phyloP scores from a whole-genome alignment of 1,140 invertebrate genomes.

The Brevipalpus yothersi region DNA sequence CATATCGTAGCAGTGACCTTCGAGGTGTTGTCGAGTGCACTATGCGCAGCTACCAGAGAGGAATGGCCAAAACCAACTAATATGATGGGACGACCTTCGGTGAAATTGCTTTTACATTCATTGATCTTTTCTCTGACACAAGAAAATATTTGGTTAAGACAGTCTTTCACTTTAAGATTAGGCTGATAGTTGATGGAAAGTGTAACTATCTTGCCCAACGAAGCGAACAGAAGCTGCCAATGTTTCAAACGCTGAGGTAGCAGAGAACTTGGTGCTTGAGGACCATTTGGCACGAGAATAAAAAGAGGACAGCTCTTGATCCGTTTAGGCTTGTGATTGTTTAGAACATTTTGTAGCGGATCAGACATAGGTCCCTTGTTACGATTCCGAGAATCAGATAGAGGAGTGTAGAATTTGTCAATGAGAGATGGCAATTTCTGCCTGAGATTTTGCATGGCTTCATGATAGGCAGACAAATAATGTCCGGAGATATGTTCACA shows the following conservation, averaged over 20 bases:
- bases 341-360: constrained; percentile 8
- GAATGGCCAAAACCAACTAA: constrained; percentile 49
- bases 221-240: constrained; percentile 39
- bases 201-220: constrained; percentile 39
- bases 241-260: constrained; percentile 32
- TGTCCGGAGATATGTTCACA: constrained; percentile 35
- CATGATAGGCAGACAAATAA: constrained; percentile 47
- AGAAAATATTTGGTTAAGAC: constrained; percentile 11
- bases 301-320: constrained; percentile 43
- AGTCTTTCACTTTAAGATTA: constrained; percentile 2
- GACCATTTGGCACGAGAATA: constrained; percentile 35
- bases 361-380: constrained; percentile 23
- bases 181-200: constrained; percentile 21
- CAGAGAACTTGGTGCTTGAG: constrained; percentile 20
- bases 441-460: constrained; percentile 47
- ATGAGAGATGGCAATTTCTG: constrained; percentile 45
- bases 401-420: constrained; percentile 28
- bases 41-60: constrained; percentile 31
- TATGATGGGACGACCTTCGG: constrained; percentile 34
- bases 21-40: constrained; percentile 3
- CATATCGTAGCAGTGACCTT: constrained; percentile 44
- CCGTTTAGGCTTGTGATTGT: constrained; percentile 24
- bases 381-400: constrained; percentile 4
- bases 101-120: constrained; percentile 7
- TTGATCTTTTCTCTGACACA: constrained; percentile 13